Evolutionary conservation across 1,140 invertebrate species (phyloP).

Genomic region (Tetraneura akinire): DNA sequence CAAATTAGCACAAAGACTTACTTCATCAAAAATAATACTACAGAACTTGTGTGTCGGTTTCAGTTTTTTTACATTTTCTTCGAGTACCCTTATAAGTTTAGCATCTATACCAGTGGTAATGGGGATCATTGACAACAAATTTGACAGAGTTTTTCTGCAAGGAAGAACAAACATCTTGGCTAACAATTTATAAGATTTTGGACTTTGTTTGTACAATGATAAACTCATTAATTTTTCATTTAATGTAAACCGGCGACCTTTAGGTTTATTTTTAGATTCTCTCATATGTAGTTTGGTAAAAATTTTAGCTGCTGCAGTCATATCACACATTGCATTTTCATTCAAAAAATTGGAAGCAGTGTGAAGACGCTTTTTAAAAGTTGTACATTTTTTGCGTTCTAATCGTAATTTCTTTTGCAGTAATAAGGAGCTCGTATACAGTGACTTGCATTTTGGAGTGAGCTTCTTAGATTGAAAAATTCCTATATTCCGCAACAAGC

Average conservation of each 20-base stretch:
- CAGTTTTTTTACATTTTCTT: neutral
- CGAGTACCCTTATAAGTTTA: neutral
- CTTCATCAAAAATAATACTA: neutral
- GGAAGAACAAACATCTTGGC: neutral
- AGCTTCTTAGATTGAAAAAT: neutral
- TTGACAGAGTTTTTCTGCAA: neutral
- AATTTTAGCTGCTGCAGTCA: neutral
- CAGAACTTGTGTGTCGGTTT: neutral
- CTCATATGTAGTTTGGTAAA: neutral
- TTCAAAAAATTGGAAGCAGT: neutral
- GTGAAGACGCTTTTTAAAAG: neutral
- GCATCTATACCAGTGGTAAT: neutral
- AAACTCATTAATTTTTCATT: neutral
- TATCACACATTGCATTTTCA: too few relatives aligned
- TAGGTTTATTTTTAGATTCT: neutral
- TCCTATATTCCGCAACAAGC: neutral
- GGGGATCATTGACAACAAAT: neutral
- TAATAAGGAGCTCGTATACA: neutral
- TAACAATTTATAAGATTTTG: neutral
- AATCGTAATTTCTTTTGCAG: neutral
- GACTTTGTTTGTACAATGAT: constrained; percentile 8
- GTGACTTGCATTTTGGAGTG: neutral
- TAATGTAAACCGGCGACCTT: neutral
- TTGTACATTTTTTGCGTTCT: neutral
- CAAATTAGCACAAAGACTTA: neutral